Conservation (phyloP, 2,888 invertebrate species). For the Alitta virens region DNA sequence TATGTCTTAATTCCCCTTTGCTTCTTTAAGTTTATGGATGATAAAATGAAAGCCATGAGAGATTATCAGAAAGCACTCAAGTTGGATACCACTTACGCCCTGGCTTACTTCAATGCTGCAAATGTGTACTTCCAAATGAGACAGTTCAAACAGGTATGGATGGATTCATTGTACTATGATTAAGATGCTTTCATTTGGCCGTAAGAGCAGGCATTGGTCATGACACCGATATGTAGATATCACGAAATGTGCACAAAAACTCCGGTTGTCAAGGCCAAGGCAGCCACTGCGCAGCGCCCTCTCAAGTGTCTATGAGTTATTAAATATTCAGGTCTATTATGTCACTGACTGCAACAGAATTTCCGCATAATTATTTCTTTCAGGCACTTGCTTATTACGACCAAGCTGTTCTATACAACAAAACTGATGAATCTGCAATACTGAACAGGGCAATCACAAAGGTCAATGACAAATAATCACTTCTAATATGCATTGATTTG, state of each 20-base stretch:
- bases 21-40: constrained; percentile 52
- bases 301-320: no score
- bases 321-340: no score
- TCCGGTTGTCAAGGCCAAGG: no score
- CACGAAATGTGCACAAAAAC: no score
- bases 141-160: constrained; percentile 50
- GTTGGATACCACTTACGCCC: constrained; percentile 48
- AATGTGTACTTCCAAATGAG: constrained; percentile 55
- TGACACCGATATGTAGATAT: no score
- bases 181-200: no score
- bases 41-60: constrained; percentile 52
- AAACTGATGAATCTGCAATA: constrained; percentile 52
- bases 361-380: constrained; percentile 9
- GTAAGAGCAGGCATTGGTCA: no score
- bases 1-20: no score
- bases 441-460: constrained; percentile 55
- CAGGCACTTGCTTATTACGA: constrained; percentile 52
- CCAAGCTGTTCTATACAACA: constrained; percentile 43
- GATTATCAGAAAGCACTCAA: constrained; percentile 54
- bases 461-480: constrained; percentile 35
- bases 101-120: constrained; percentile 57
- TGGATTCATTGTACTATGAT: no score
- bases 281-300: no score
- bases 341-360: no score
- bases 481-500: no score